Evolutionary conservation across 1,140 invertebrate species (phyloP).

Genomic region (Zaprionus tsacasi): DNA sequence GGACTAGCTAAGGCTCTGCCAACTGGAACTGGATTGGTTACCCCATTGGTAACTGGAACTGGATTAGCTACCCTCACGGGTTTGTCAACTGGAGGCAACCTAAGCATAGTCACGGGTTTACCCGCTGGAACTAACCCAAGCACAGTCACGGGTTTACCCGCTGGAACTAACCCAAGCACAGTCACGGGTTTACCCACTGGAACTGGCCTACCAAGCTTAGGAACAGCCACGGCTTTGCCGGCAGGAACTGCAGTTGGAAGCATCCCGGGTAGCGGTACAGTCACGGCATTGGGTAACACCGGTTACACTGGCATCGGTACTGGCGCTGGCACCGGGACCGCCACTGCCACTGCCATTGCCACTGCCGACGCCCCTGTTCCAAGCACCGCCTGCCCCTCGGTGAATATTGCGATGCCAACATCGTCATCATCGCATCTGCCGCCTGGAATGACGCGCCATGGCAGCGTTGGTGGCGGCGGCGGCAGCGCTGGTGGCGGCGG

Average conservation of each 20-base stretch:
- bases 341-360: too few relatives aligned
- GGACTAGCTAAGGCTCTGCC: neutral
- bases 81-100: neutral
- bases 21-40: too few relatives aligned
- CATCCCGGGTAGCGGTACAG: neutral
- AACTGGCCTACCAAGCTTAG: neutral
- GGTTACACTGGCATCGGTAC: neutral
- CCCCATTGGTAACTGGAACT: neutral
- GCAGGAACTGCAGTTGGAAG: neutral
- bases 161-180: neutral
- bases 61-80: neutral
- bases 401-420: constrained; percentile 46
- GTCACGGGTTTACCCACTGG: neutral
- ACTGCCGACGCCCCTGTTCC: too few relatives aligned
- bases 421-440: constrained; percentile 38
- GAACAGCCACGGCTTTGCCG: neutral
- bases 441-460: constrained; percentile 61
- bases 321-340: neutral
- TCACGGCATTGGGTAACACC: too few relatives aligned
- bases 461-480: constrained; percentile 58
- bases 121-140: neutral
- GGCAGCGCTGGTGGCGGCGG: constrained; percentile 57
- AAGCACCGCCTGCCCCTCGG: constrained; percentile 11
- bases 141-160: neutral
- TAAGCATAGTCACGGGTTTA: too few relatives aligned